Evolutionary conservation across 2,888 invertebrate genomes (phyloP), one percentile per base, ranked within the genome.

Genomic region (Drosophila borborema): DNA sequence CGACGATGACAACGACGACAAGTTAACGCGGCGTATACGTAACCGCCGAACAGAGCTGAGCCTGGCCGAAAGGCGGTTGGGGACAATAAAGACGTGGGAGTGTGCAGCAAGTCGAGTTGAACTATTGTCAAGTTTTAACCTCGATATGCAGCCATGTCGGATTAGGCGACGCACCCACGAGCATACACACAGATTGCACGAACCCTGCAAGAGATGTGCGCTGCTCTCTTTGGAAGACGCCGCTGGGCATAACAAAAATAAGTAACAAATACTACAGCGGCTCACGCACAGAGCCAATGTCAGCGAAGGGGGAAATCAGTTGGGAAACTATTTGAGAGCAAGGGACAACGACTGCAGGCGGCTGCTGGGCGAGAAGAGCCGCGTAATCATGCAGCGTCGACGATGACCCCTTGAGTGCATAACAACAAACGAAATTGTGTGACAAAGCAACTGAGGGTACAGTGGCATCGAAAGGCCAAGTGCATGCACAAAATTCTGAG

Each of bases 101-200:
- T 82, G 83, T 82, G 71, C 80, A 62, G 90, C 78, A 77, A 87
- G 90, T 90, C 82, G 80, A 80, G 86, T 89, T 86, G 77, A 86
- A 86, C 91, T 89, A 86, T 86, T 86, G 86, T 89, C 86, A 87
- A 89, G 89, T 87, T 69, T 74, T 89, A 89, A 79, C 91, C 91
- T 82, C 91, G 82, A 91, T 91, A 91, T 81, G 84, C 89, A 91
- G 69, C 84, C 75, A 77, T 82, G 83, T 91, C 86, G 78, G 91
- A 88, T 90, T 82, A 88, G 72, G 66, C 77, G 65, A 63, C 68
- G 61, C 65, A 64, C 73, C 63, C 70, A 49, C 5, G 54, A 12
- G 8, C n/a, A 23, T 28, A 10, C 59, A 28, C 48, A 45, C 20
- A 28, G 12, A 23, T 34, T 23, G 36, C 55, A 38, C 43, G 12